Conservation (phyloP, 1,140 invertebrate species). For the Geopemphigus sp. region DNA sequence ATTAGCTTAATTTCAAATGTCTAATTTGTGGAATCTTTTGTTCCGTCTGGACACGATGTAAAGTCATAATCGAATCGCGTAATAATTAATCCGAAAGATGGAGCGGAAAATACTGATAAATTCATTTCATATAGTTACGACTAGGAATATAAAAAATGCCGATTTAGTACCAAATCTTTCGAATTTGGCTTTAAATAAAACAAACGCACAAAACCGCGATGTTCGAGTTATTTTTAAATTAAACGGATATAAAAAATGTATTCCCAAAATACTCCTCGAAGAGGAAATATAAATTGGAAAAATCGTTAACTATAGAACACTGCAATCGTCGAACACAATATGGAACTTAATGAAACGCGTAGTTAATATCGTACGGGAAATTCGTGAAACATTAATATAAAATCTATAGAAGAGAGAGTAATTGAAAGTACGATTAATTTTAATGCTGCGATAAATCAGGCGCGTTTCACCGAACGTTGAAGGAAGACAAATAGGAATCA, state of each 20-base stretch:
- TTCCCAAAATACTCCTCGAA: not conserved
- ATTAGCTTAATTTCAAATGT: slow-evolving; percentile 7
- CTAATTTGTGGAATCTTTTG: not conserved
- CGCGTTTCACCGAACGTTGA: too few relatives aligned
- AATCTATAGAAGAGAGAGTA: too few relatives aligned
- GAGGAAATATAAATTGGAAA: too few relatives aligned
- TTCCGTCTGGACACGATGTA: slow-evolving; percentile 51
- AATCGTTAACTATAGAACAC: too few relatives aligned
- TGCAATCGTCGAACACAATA: too few relatives aligned
- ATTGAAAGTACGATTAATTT: too few relatives aligned
- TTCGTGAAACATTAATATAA: too few relatives aligned
- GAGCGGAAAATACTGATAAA: slow-evolving; percentile 51
- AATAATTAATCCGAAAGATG: slow-evolving; percentile 53
- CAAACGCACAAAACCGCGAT: not conserved
- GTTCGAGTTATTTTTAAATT: not conserved
- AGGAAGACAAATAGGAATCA: too few relatives aligned
- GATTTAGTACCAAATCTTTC: not conserved
- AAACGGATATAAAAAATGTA: not conserved
- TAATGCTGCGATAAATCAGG: too few relatives aligned
- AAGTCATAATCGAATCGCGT: slow-evolving; percentile 54
- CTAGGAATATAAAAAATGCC: not conserved
- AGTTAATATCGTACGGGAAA: too few relatives aligned
- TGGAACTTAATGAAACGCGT: too few relatives aligned
- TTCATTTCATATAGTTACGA: slow-evolving; percentile 48
- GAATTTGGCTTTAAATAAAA: not conserved